Base-by-base conservation (phyloP, 2,113 vertebrate genomes). In the Poicephalus gulielmi region DNA sequence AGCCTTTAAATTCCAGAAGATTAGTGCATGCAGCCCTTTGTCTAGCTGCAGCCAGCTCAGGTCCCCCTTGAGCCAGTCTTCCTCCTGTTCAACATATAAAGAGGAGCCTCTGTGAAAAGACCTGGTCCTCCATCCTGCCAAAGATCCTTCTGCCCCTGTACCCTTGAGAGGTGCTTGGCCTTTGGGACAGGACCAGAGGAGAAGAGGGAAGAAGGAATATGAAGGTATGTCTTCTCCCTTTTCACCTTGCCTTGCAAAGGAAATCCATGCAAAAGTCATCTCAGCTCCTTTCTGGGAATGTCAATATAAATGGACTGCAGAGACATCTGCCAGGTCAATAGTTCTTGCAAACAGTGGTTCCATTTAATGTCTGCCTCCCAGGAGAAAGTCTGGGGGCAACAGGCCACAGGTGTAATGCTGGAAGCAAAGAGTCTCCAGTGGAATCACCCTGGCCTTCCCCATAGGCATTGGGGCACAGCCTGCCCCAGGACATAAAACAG, bases 51-150 rank as follows among this genome's bases (percentile, higher is more conserved):
- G 17, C 3, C 33, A 92, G 17, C 47, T 84, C 69, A 74, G 44
- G 6, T 23, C 11, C 2, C 2, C 17, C 27, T 74, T 78, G 31
- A 86, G 41, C 8, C 33, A 50, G 52, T 62, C 49, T 71, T 88
- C 41, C 37, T 87, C 31, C 18, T 9, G 17, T 47, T 33, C 0
- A 0, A 70, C 18, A 39, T 10, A 23, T 3, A 49, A 28, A 70
- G 37, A 83, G 33, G 2, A 60, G 6, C 19, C 3, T 50, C 49
- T 62, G 28, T 24, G 24, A 70, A 52, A 15, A 68, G 47, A 69
- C 9, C 13, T 49, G 33, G 6, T 68, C 37, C 33, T 80, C 44
- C 0, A 0, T 30, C 55, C 50, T 74, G 20, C 23, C 64, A 31
- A 37, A 81, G 7, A 19, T 13, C 60, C 17, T 59, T 80, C 55